Conservation (phyloP, 2,888 invertebrate genomes). For the Cotesia congregata region DNA sequence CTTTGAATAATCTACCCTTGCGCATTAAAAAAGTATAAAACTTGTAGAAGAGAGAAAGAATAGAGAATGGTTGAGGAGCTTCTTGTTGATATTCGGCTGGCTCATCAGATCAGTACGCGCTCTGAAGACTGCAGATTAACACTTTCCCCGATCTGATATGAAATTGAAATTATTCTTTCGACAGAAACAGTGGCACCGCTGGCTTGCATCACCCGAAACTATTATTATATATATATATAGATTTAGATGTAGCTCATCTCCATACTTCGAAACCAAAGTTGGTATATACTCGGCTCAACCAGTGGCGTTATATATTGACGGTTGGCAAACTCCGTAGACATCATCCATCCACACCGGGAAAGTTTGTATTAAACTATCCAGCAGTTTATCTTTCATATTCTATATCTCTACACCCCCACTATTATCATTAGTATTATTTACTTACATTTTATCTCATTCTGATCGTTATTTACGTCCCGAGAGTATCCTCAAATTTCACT, state of each 20-base stretch:
- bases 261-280: too few relatives aligned
- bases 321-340: conserved; percentile 29
- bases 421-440: conserved; percentile 6
- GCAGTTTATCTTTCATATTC: conserved; percentile 7
- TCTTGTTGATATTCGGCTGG: too few relatives aligned
- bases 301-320: conserved; percentile 21
- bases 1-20: too few relatives aligned
- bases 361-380: neutral
- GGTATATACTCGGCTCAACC: neutral
- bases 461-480: neutral
- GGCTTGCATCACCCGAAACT: neutral
- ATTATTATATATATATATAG: too few relatives aligned
- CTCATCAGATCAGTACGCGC: too few relatives aligned
- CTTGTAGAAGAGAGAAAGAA: too few relatives aligned
- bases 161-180: conserved; percentile 18
- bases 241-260: neutral
- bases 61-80: too few relatives aligned
- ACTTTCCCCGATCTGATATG: conserved; percentile 11
- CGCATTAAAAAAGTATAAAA: too few relatives aligned
- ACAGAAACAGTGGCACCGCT: neutral
- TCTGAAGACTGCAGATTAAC: neutral
- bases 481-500: neutral
- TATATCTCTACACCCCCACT: neutral
- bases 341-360: neutral
- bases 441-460: neutral